Evolutionary conservation across 2,113 vertebrate species (phyloP).

Genomic region (Corvus hawaiiensis): DNA sequence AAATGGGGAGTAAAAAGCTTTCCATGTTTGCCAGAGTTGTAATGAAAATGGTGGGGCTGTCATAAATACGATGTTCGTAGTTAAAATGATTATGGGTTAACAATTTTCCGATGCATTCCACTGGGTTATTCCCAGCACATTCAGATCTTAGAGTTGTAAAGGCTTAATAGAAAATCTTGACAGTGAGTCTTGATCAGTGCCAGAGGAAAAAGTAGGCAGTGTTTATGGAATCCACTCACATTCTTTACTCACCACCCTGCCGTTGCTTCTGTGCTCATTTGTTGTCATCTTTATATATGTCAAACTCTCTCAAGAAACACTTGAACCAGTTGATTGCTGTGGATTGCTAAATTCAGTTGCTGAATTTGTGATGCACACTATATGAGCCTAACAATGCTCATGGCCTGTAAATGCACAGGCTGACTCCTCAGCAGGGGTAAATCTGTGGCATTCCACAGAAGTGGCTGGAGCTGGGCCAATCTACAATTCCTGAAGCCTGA

Average conservation of each 20-base stretch:
- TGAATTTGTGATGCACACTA: background rate
- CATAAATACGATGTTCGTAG: constrained; percentile 14
- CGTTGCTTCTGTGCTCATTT: background rate
- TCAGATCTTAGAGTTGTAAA: constrained; percentile 8
- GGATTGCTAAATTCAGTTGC: background rate
- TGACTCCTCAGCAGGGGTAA: background rate
- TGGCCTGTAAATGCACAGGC: background rate
- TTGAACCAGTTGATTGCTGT: background rate
- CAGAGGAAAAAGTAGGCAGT: background rate
- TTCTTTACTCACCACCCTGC: background rate
- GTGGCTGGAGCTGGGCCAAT: background rate
- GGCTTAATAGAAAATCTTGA: constrained; percentile 15
- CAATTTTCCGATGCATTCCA: constrained; percentile 32
- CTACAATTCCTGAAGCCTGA: background rate
- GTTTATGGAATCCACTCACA: background rate
- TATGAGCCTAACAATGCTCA: background rate
- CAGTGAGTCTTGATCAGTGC: background rate
- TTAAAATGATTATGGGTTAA: constrained; percentile 54
- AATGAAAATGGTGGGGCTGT: constrained; percentile 56
- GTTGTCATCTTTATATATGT: background rate
- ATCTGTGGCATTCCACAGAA: background rate
- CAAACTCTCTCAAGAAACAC: background rate
- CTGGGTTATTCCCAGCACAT: constrained; percentile 19
- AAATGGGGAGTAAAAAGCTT: constrained; percentile 61
- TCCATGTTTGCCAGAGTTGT: constrained; percentile 34